Evolutionary conservation across 2,113 vertebrate species (phyloP), one percentile per base, ranked within the genome.

Genomic region (Rynchops niger): DNA sequence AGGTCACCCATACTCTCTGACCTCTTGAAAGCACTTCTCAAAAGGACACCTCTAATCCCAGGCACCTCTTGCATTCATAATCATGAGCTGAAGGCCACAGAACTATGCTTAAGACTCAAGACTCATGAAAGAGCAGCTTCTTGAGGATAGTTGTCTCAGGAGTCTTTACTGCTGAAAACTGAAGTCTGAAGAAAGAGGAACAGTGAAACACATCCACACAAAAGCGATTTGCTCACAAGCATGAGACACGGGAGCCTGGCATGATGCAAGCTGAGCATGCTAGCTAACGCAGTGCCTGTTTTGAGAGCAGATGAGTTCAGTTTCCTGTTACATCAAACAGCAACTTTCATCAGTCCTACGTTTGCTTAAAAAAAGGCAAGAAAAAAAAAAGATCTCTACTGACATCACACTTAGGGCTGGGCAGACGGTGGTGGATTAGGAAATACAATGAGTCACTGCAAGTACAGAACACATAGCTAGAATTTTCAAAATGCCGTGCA

Each of bases 261-360:
- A 85, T 3, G 2, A 78, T 3, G 34, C 93, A 96, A 95, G 53
- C 59, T 80, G 66, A 90, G 82, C 36, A 47, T 11, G 42, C 45
- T 22, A n/a, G 81, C 83, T 69, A 82, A 82, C 70, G 73, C 88
- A 90, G 52, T 12, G 79, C 43, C 65, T 69, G 85, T 84, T 95
- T 88, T 86, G 58, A 94, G 95, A 96, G 91, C 30, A 90, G 83
- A 96, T 92, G 70, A 96, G 86, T 97, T 94, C 77, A 85, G 93
- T 87, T 97, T 96, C 95, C 95, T 95, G 70, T 96, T 97, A 93
- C 95, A 96, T 95, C 92, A 97, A 95, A 92, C 92, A 67, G 65
- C 42, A 91, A 90, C 88, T 94, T 95, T 87, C 86, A 95, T 82
- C 81, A 96, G 62, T n/a, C 66, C 92, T 82, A 91, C 16, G 2